phyloP scores from a whole-genome alignment of 2,888 invertebrate genomes.

The Cantharis lateralis region DNA sequence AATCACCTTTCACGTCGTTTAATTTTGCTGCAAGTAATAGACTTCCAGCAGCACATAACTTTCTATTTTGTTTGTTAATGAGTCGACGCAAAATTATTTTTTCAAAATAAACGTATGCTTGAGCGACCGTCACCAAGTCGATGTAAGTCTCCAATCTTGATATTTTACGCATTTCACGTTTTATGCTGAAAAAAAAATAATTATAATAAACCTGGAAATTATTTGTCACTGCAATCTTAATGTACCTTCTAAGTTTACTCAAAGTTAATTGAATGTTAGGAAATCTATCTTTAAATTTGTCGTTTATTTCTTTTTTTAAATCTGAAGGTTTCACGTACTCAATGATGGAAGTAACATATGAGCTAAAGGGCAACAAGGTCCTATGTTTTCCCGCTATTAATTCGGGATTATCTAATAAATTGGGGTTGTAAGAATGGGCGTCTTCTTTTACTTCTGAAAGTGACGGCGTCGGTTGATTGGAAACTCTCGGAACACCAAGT shows the following conservation, averaged over 20 bases:
- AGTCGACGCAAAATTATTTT: constrained; percentile 89
- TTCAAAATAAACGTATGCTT: constrained; percentile 98
- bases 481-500: not conserved
- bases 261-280: constrained; percentile 92
- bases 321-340: constrained; percentile 96
- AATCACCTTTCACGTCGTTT: constrained; percentile 93
- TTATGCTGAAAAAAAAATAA: constrained; percentile 69
- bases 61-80: constrained; percentile 94
- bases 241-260: constrained; percentile 92
- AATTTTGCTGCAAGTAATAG: constrained; percentile 93
- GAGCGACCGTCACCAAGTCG: constrained; percentile 91
- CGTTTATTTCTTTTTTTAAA: constrained; percentile 94
- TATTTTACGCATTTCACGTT: constrained; percentile 93
- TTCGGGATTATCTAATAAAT: constrained; percentile 91
- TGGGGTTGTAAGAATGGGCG: constrained; percentile 68
- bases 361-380: constrained; percentile 84
- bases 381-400: constrained; percentile 87
- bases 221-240: not conserved
- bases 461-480: constrained; percentile 53
- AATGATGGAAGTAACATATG: constrained; percentile 93
- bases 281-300: constrained; percentile 94
- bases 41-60: constrained; percentile 94
- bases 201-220: too few species aligned
- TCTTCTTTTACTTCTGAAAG: constrained; percentile 57
- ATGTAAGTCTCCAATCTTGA: constrained; percentile 81